Base-by-base conservation (phyloP, 1,140 invertebrate genomes). In the Melipona quadrifasciata region DNA sequence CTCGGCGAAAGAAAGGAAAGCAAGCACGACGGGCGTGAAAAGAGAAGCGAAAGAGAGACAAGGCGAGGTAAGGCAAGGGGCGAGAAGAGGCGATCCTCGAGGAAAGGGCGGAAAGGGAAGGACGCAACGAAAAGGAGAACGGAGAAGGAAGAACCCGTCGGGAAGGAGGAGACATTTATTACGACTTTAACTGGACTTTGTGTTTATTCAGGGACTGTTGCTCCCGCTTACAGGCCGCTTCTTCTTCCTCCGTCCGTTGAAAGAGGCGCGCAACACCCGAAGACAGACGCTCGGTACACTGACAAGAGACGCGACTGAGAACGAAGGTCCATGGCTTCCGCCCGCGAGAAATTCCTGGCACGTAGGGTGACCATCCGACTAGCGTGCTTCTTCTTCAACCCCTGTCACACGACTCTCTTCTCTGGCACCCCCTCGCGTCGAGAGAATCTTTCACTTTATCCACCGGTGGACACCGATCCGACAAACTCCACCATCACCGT, bases 121-220 rank as follows among this genome's bases (percentile, higher is more conserved):
- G 34, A 55, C 51, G 51, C 61, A 34, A 65, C 21, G 73, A 27
- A 67, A 31, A 74, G 31, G 58, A 74, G 31, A 53, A 70, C 71
- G 87, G 83, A 84, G 87, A 67, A 80, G 75, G 75, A 82, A 86
- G 83, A 86, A 68, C 82, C 80, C 73, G 86, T 93, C 93, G 93
- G 91, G 93, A 94, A 91, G 90, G 90, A 91, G 90, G 89, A 93
- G 93, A 94, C 94, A 93, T 95, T 95, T 95, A 95, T 95, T 95
- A 93, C 93, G 93, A 94, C 93, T 94, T 93, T 92, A 93, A 94
- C 93, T 89, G 93, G 93, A 94, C 94, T 94, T 94, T 94, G 93
- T 94, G 93, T 95, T 95, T 95, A 95, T 94, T 94, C 94, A 94
- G 92, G 92, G 93, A 94, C 92, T 94, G 93, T 94, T 94, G 93